Evolutionary conservation across 2,888 invertebrate genomes (phyloP).

Genomic region (Chrysotoxum bicinctum): DNA sequence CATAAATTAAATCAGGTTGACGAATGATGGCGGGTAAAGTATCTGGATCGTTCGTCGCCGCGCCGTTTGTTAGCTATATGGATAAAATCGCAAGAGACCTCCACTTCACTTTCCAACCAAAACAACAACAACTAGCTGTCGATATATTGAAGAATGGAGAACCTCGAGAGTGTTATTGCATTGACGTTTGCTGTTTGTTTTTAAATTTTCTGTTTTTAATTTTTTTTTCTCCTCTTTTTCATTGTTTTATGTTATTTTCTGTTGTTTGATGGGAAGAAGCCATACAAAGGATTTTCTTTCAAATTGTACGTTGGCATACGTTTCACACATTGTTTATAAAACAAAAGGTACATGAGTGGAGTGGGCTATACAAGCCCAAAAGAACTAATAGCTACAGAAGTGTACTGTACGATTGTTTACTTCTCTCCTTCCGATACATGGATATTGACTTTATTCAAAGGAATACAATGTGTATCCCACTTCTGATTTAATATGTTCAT

Average conservation of each 20-base stretch:
- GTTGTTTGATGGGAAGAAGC: constrained; percentile 60
- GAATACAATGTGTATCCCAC: background rate
- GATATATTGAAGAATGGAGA: constrained; percentile 34
- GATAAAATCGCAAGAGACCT: constrained; percentile 45
- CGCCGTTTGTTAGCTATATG: background rate
- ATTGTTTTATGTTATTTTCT: constrained; percentile 19
- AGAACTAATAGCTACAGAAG: background rate
- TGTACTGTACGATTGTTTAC: background rate
- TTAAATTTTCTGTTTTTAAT: constrained; percentile 24
- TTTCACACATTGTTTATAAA: constrained; percentile 45
- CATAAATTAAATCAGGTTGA: constrained; percentile 54
- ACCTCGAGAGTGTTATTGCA: constrained; percentile 50
- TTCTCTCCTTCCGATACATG: background rate
- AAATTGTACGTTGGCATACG: constrained; percentile 13
- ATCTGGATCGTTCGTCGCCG: constrained; percentile 23
- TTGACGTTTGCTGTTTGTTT: constrained; percentile 44
- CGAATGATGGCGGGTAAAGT: constrained; percentile 53
- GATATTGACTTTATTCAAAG: background rate
- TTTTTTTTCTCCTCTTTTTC: constrained; percentile 9
- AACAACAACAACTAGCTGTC: constrained; percentile 12
- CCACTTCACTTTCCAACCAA: constrained; percentile 17
- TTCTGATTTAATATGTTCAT: background rate
- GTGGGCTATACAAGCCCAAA: background rate
- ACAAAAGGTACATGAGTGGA: constrained; percentile 14
- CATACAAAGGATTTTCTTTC: constrained; percentile 66